These are phyloP conservation scores for Macrotus californicus DNA, from an alignment of 2,113 vertebrate species.

Conservation along the genomic window DNA sequence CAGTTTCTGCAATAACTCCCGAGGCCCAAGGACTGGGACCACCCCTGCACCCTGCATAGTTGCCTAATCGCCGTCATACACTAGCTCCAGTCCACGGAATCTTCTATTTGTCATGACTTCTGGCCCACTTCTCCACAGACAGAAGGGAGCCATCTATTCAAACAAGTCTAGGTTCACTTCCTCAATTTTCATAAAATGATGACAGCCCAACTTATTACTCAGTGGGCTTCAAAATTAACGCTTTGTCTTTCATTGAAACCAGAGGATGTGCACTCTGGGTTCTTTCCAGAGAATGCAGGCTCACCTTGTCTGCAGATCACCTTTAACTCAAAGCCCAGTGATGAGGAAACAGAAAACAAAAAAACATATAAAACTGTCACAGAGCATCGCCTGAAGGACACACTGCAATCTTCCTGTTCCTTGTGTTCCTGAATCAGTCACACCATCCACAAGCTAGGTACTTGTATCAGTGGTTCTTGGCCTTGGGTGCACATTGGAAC, in stretches of 20 bases:
- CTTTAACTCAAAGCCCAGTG: neutral
- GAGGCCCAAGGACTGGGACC: neutral
- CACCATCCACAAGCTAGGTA: neutral
- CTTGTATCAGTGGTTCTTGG: neutral
- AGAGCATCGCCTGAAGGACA: neutral
- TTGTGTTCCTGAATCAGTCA: neutral
- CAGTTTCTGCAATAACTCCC: neutral
- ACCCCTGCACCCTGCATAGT: rapidly evolving
- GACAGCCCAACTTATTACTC: neutral
- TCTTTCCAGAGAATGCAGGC: neutral
- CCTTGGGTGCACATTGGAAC: rapidly evolving
- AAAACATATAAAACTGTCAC: neutral
- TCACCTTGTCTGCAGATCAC: neutral
- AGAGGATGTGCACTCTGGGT: neutral
- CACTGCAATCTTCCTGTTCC: neutral
- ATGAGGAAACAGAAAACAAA: neutral
- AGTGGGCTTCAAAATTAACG: neutral
- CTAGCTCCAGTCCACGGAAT: neutral
- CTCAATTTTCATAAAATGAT: neutral
- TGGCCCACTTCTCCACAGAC: neutral
- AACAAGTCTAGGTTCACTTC: neutral
- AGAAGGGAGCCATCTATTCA: neutral
- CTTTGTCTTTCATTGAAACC: neutral
- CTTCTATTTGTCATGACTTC: neutral
- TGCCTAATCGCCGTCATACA: neutral